Conservation (phyloP, 2,797 vertebrate genomes). For the Hozukius guyotensis region DNA sequence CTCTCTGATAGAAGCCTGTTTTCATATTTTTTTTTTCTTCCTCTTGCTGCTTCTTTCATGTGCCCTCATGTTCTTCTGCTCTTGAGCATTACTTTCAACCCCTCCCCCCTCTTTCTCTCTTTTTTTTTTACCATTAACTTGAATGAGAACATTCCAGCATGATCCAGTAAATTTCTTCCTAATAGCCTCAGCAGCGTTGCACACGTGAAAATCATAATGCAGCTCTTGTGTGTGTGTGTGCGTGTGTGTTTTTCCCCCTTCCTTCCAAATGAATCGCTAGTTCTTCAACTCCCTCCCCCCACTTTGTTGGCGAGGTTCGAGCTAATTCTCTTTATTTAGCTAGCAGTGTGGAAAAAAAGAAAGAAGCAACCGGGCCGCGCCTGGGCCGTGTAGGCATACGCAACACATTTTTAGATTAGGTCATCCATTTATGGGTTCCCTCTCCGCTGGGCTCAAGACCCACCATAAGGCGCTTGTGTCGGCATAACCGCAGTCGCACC, state of each 20-base stretch:
- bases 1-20: constrained; percentile 49
- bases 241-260: constrained; percentile 42
- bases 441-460: constrained; percentile 57
- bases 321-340: constrained; percentile 81
- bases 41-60: constrained; percentile 51
- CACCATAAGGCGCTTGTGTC: constrained; percentile 62
- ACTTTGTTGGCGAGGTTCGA: constrained; percentile 71
- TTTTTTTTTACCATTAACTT: constrained; percentile 60
- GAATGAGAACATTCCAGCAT: constrained; percentile 81
- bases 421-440: constrained; percentile 77
- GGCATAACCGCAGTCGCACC: constrained; percentile 71
- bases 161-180: constrained; percentile 74
- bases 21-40: constrained; percentile 24
- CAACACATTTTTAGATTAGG: constrained; percentile 76
- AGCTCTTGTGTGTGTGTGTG: constrained; percentile 44
- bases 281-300: constrained; percentile 83
- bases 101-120: constrained; percentile 45
- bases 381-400: constrained; percentile 57
- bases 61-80: constrained; percentile 62
- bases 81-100: constrained; percentile 67
- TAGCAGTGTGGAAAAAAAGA: constrained; percentile 32
- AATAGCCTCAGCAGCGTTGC: constrained; percentile 70
- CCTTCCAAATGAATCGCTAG: constrained; percentile 71
- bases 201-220: constrained; percentile 79
- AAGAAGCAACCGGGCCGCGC: constrained; percentile 32